A percentile compares a stretch with the other conserved stretches of the same genome.
Conservation (phyloP, 2,888 invertebrate species). For the Drosophila suboccidentalis region DNA sequence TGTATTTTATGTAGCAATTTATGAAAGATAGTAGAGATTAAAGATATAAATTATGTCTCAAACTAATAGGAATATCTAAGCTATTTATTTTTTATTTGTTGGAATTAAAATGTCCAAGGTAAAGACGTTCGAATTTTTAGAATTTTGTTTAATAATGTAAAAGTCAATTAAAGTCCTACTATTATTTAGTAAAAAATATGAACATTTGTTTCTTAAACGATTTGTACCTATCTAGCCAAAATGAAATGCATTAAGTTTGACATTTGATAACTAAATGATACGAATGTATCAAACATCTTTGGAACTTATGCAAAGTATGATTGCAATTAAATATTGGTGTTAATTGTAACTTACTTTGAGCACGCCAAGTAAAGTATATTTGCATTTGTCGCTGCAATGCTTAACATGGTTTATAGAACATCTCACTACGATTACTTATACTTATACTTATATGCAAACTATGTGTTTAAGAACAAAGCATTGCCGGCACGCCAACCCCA, state of each 20-base stretch:
- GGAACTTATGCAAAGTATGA: conserved; percentile 3
- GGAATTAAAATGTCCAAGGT: no score
- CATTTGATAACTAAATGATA: not conserved
- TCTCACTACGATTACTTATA: not conserved
- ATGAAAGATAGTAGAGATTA: not conserved
- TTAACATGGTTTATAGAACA: conserved; percentile 23
- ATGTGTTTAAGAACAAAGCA: conserved; percentile 30
- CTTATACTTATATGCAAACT: conserved; percentile 10
- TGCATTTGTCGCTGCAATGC: conserved; percentile 25
- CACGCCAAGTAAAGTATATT: conserved; percentile 12
- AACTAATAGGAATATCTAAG: no score
- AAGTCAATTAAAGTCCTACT: not conserved
- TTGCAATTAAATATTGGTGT: conserved; percentile 1
- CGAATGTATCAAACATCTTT: not conserved
- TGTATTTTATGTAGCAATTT: not conserved
- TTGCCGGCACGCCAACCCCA: conserved; percentile 44
- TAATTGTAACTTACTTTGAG: conserved; percentile 14
- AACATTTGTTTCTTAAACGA: not conserved
- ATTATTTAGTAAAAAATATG: not conserved
- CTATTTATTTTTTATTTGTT: no score
- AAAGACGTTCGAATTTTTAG: no score
- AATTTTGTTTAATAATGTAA: no score
- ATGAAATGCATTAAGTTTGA: not conserved
- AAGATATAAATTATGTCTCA: no score
- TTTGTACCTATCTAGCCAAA: not conserved